phyloP scores from a whole-genome alignment of 2,888 invertebrate genomes.

The Hedychridium roseum region DNA sequence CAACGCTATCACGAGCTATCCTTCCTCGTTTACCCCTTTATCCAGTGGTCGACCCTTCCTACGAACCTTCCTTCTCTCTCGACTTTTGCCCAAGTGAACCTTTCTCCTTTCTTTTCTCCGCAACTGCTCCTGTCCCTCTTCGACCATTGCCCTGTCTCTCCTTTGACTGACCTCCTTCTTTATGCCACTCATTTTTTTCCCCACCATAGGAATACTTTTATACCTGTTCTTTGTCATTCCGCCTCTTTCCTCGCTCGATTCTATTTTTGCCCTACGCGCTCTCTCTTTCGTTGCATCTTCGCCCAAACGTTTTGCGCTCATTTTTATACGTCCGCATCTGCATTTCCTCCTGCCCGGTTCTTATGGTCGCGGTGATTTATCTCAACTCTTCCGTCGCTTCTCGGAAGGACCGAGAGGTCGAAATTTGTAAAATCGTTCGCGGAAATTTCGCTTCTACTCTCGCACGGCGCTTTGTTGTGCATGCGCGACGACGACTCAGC shows the following conservation, averaged over 20 bases:
- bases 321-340: neutral
- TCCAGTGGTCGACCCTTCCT: conserved; percentile 8
- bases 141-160: neutral
- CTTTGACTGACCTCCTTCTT: too few species aligned
- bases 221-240: conserved; percentile 3
- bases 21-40: conserved; percentile 14
- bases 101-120: neutral
- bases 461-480: conserved; percentile 24
- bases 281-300: conserved; percentile 2
- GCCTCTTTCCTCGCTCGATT: conserved; percentile 7
- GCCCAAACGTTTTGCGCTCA: neutral
- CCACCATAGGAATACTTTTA: neutral
- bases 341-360: neutral
- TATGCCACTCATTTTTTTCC: too few species aligned
- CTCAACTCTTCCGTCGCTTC: neutral
- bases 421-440: conserved; percentile 23
- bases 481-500: conserved; percentile 32
- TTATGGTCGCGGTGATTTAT: neutral
- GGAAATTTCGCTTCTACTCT: conserved; percentile 21
- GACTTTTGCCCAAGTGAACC: too few species aligned
- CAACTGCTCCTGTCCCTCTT: neutral
- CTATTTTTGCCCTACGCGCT: conserved; percentile 8
- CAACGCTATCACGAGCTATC: conserved; percentile 4
- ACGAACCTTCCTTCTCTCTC: neutral
- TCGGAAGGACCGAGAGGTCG: conserved; percentile 12